Base-by-base conservation (phyloP, 2,113 vertebrate species). In the Aix galericulata region DNA sequence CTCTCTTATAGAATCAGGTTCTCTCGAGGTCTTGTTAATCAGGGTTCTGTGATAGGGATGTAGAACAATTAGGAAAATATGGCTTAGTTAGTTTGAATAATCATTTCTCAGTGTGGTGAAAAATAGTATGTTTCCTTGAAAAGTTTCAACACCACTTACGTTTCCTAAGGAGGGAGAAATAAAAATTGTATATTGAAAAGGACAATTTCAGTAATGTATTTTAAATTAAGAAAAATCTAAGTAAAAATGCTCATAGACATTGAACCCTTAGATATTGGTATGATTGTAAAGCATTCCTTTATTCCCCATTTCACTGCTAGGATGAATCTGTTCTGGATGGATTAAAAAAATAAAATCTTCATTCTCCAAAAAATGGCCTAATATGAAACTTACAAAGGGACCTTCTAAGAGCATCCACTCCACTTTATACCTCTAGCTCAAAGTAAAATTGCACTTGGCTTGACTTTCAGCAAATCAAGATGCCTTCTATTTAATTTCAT, bases 401-500 rank as follows among this genome's bases (percentile, higher is more conserved):
- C 11, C 52, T 82, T 92, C 22, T 89, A 82, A 87, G 73, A 44
- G 5, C 56, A 59, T 34, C 34, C 14, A 18, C 27, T 89, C 25
- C 34, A 23, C 20, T 1, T 50, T 69, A 23, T 29, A 72, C 2
- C 31, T 82, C 12, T 81, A 44, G 36, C 68, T 94, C 63, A 23
- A 92, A 95, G 77, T 68, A 67, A 85, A 96, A 67, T 68, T 91
- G 73, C 23, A 59, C 86, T 96, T 94, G 67, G 32, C 83, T 86
- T 97, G 89, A 94, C 82, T 86, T 96, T 93, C 79, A 93, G 52
- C 66, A 78, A 88, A 89, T 71, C 81, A 78, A 93, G 86, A 86
- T 81, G 27, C 52, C 44, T 98, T 67, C 21, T 93, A 63, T 77
- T 91, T 86, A 93, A 79, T 93, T 95, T 89, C 74, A 82, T 94